Evolutionary conservation across 2,113 vertebrate species (phyloP).

Genomic region (Origma solitaria): DNA sequence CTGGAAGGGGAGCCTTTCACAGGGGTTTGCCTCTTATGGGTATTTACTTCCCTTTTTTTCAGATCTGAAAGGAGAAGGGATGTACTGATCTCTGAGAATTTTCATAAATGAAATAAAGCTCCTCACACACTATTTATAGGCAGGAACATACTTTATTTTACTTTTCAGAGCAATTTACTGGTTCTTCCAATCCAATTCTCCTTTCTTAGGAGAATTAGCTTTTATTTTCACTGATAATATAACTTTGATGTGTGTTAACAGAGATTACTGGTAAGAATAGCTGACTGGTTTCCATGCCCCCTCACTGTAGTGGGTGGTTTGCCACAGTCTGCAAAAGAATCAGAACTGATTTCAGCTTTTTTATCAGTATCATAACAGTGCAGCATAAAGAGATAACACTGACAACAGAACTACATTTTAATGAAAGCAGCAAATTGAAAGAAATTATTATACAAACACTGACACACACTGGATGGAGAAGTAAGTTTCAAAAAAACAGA

Average conservation of each 20-base stretch:
- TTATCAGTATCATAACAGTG: background rate
- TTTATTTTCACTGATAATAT: background rate
- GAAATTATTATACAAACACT: background rate
- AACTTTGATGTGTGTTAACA: background rate
- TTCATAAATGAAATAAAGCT: background rate
- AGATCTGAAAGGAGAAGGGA: background rate
- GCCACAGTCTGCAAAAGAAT: background rate
- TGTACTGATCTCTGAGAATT: background rate
- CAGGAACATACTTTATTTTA: background rate
- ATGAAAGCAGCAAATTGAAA: background rate
- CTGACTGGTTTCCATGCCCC: background rate
- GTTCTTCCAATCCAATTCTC: background rate
- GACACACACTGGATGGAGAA: background rate
- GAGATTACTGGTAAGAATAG: background rate
- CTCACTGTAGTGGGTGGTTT: background rate
- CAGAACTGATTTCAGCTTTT: background rate
- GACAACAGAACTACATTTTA: background rate
- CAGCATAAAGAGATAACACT: background rate
- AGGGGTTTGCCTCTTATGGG: accelerated
- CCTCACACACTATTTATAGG: background rate
- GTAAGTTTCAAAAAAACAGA: background rate
- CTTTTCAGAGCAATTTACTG: background rate
- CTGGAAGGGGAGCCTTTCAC: background rate
- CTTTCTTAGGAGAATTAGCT: background rate
- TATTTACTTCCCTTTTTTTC: background rate